A percentile compares a stretch with the other conserved stretches of the same genome.
phyloP scores from a whole-genome alignment of 1,140 invertebrate genomes.

The Atta texana region DNA sequence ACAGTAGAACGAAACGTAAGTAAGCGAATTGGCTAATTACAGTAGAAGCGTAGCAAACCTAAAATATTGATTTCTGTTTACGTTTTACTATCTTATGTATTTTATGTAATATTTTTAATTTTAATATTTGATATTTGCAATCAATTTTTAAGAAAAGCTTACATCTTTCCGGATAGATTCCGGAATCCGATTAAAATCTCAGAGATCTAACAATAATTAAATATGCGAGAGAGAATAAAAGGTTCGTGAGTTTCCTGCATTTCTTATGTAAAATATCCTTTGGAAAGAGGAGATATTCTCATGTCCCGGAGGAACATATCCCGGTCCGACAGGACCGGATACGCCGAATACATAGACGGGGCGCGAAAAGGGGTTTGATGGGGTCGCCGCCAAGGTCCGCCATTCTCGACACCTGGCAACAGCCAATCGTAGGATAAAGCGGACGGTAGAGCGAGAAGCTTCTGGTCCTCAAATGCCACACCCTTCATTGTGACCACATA shows the following conservation, averaged over 20 bases:
- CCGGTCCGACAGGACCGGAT: not conserved
- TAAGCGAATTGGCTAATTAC: too few relatives aligned
- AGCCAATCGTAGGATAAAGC: constrained; percentile 82
- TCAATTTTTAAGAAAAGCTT: not conserved
- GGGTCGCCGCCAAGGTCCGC: constrained; percentile 72
- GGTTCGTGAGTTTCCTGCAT: not conserved
- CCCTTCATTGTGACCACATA: constrained; percentile 84
- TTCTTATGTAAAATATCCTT: not conserved
- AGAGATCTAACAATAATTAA: not conserved
- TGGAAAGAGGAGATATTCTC: not conserved
- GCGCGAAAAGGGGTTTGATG: constrained; percentile 65
- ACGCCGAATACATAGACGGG: constrained; percentile 16
- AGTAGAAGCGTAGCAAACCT: too few relatives aligned
- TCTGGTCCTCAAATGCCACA: constrained; percentile 84
- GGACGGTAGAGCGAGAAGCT: constrained; percentile 74
- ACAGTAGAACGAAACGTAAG: too few relatives aligned
- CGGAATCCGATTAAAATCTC: not conserved
- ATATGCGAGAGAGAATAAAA: not conserved
- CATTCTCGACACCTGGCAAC: constrained; percentile 82
- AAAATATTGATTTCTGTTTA: too few relatives aligned
- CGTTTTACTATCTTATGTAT: too few relatives aligned
- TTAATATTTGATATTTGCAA: not conserved
- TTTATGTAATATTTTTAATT: too few relatives aligned
- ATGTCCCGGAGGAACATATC: not conserved
- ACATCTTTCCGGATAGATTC: not conserved